Base-by-base conservation (phyloP, 1,140 invertebrate genomes). In the Hylaeus anthracinus region DNA sequence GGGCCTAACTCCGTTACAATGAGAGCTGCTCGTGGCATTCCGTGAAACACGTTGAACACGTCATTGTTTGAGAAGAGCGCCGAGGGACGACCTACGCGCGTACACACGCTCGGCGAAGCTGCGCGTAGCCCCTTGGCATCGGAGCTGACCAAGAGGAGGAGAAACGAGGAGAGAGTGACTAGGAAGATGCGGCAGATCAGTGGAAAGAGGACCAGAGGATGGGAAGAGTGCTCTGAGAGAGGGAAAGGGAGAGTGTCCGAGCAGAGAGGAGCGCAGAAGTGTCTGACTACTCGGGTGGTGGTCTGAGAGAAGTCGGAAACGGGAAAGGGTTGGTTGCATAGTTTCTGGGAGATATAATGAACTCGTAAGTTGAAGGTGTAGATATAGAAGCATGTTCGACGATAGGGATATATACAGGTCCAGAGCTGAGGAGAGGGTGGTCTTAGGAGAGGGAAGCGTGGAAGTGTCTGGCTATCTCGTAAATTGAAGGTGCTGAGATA, bases 11-110 rank as follows among this genome's bases (percentile, higher is more conserved):
- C 83, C 80, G 85, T 90, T 89, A 90, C 89, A 88, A 90, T 89
- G 86, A 88, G 81, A 77, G 72, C 88, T 90, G 89, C 83, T 88
- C 85, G 74, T 89, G 88, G 88, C 89, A 89, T 90, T 90, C 84
- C 88, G 81, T 77, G 82, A 89, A 90, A 90, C 86, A 84, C 84
- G 76, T 70, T 76, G 86, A 84, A 84, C 86, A 81, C 83, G 81
- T 86, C 81, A 88, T 86, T 81, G 81, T 83, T 41, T 65, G 71
- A 80, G 86, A 85, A 87, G 82, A 87, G 70, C 86, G 74, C 70
- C 82, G 74, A 82, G 71, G 72, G 80, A 83, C 76, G 86, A 85
- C 72, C 76, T 78, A 79, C 81, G 84, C 72, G 65, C 66, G 41
- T 55, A 86, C 63, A 65, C 72, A n/a, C 63, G 1, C 51, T 56